A percentile compares a stretch with the other conserved stretches of the same genome.
Evolutionary conservation across 2,797 vertebrate species (phyloP).

Genomic region (Coendou prehensilis): DNA sequence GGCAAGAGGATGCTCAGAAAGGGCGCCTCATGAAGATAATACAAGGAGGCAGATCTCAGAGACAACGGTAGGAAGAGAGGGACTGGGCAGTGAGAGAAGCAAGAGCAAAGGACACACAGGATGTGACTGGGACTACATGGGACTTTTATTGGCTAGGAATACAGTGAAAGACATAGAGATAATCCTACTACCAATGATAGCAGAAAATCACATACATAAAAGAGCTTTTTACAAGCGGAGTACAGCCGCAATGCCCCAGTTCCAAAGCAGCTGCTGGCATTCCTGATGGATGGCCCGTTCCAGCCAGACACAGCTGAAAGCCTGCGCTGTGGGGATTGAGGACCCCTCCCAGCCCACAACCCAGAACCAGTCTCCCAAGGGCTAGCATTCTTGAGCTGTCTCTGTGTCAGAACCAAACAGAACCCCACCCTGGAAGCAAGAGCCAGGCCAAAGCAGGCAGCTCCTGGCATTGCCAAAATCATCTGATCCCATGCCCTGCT

Average conservation of each 20-base stretch:
- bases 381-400: not conserved
- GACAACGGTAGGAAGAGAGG: not conserved
- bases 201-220: conserved; percentile 19
- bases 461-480: not conserved
- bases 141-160: not conserved
- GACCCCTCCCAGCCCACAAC: not conserved
- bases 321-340: not conserved
- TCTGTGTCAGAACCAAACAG: not conserved
- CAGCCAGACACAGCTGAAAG: not conserved
- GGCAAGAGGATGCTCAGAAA: not conserved
- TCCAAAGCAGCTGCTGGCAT: not conserved
- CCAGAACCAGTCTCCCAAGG: not conserved
- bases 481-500: not conserved
- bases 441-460: not conserved
- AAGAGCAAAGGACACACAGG: too few species aligned
- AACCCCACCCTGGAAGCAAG: not conserved
- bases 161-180: not conserved
- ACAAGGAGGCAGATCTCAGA: not conserved
- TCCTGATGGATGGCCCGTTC: not conserved
- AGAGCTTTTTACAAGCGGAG: not conserved
- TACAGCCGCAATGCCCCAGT: not conserved
- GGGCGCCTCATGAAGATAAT: accelerated
- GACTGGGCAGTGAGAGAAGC: not conserved
- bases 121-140: not conserved
- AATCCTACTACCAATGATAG: not conserved